phyloP scores from a whole-genome alignment of 2,113 vertebrate genomes.

The Notiomystis cincta region DNA sequence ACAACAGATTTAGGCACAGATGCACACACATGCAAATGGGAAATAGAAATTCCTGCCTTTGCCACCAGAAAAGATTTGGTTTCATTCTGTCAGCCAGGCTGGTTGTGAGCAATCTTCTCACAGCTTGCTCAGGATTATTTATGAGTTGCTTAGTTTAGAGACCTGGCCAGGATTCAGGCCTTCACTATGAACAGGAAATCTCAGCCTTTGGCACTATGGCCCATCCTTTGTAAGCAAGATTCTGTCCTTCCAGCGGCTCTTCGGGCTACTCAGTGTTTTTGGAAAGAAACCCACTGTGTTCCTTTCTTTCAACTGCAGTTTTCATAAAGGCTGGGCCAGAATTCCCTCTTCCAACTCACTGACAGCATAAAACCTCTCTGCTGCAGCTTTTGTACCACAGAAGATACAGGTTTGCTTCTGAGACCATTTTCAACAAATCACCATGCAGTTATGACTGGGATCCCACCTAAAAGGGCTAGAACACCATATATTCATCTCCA shows the following conservation, averaged over 20 bases:
- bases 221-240: conserved; percentile 42
- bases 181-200: conserved; percentile 37
- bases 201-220: conserved; percentile 35
- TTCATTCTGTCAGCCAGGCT: conserved; percentile 9
- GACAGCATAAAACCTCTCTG: neutral
- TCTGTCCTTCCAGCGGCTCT: conserved; percentile 25
- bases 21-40: neutral
- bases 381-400: neutral
- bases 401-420: neutral
- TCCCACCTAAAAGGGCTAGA: neutral
- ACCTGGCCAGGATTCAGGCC: conserved; percentile 42
- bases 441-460: neutral
- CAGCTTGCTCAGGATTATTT: conserved; percentile 47
- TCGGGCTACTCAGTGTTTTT: conserved; percentile 11
- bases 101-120: conserved; percentile 51
- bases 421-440: neutral
- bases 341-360: neutral
- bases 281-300: neutral
- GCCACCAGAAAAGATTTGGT: conserved; percentile 15
- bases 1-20: neutral
- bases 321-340: neutral
- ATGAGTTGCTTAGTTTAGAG: conserved; percentile 55
- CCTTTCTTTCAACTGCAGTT: conserved; percentile 19
- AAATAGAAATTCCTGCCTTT: neutral
- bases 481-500: neutral